These are phyloP conservation scores for Hippoglossus stenolepis DNA, from an alignment of 2,113 vertebrate species.

Conservation along the genomic window DNA sequence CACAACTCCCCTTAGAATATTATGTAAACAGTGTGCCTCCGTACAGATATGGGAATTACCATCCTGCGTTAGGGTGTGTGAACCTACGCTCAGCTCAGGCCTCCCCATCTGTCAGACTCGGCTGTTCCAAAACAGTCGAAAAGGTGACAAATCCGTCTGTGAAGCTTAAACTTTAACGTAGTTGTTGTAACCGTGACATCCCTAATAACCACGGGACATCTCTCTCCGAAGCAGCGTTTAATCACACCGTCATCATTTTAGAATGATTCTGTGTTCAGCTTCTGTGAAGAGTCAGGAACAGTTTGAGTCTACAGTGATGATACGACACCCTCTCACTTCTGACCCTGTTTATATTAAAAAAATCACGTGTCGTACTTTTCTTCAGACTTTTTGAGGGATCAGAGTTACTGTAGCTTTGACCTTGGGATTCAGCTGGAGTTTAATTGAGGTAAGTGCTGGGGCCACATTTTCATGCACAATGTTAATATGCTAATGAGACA, in stretches of 20 bases:
- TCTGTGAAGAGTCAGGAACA: not conserved
- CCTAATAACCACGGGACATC: not conserved
- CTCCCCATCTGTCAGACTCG: slow-evolving; percentile 54
- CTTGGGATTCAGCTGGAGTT: slow-evolving; percentile 56
- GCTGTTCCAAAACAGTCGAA: slow-evolving; percentile 17
- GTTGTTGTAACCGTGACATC: not conserved
- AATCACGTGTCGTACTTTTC: slow-evolving; percentile 15
- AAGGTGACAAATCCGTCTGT: slow-evolving; percentile 7
- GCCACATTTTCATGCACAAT: slow-evolving; percentile 52
- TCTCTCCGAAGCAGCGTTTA: not conserved
- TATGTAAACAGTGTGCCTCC: slow-evolving; percentile 56
- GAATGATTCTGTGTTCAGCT: no score
- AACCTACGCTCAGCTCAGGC: slow-evolving; percentile 29
- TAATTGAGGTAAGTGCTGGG: slow-evolving; percentile 56
- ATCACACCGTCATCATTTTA: not conserved
- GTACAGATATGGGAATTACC: slow-evolving; percentile 52
- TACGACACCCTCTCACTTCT: slow-evolving; percentile 12
- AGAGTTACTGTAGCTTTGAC: slow-evolving; percentile 45
- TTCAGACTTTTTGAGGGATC: slow-evolving; percentile 30
- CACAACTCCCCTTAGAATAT: slow-evolving; percentile 43
- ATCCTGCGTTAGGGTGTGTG: slow-evolving; percentile 51
- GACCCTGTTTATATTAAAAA: not conserved
- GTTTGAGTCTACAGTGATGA: not conserved
- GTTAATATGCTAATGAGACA: slow-evolving; percentile 62
- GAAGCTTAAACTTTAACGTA: slow-evolving; percentile 1